Evolutionary conservation across 2,888 invertebrate species (phyloP).

Genomic region (Himalopsyche anomala): DNA sequence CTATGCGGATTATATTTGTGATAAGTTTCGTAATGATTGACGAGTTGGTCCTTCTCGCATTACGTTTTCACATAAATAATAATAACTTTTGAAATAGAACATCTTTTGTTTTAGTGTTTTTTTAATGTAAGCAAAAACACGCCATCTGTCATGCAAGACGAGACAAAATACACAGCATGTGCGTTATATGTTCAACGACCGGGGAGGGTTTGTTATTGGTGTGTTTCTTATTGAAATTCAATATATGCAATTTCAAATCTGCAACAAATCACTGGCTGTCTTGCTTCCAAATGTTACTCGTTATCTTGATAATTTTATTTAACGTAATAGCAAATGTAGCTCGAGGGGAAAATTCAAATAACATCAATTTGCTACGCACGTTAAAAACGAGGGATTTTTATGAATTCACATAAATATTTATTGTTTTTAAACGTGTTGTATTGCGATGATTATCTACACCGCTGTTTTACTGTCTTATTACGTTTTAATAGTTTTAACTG

Average conservation of each 20-base stretch:
- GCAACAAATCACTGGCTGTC: constrained; percentile 21
- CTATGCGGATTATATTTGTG: too few species aligned
- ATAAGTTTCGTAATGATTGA: too few species aligned
- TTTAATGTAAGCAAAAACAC: neutral
- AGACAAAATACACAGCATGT: constrained; percentile 10
- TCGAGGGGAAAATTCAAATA: constrained; percentile 6
- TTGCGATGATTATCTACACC: too few species aligned
- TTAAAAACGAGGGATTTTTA: too few species aligned
- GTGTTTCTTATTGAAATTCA: constrained; percentile 14
- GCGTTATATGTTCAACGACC: neutral
- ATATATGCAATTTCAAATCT: constrained; percentile 20
- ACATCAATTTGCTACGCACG: neutral
- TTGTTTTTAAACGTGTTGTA: too few species aligned
- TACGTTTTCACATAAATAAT: too few species aligned
- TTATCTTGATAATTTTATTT: neutral
- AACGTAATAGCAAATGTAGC: neutral
- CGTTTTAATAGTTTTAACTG: too few species aligned
- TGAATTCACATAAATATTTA: too few species aligned
- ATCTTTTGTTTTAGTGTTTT: neutral
- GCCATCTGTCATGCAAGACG: neutral
- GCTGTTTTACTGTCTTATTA: too few species aligned
- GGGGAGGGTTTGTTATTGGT: neutral
- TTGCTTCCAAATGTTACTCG: neutral
- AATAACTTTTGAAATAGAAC: too few species aligned
- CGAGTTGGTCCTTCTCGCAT: too few species aligned